Conservation (phyloP, 2,888 invertebrate species). For the Junonia oenone region DNA sequence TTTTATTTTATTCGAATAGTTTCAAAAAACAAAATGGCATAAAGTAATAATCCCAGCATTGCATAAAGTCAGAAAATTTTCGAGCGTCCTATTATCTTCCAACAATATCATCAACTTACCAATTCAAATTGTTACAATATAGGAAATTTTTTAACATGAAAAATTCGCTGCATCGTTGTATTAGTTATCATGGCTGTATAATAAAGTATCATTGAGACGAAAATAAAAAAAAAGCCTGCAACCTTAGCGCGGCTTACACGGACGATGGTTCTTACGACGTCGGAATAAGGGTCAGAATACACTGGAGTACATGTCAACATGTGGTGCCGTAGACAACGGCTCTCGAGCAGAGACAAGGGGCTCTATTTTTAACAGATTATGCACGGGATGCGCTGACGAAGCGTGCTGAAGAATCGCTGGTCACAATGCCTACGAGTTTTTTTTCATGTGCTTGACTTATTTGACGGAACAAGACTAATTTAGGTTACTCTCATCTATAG, state of each 20-base stretch:
- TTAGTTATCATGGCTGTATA: conserved; percentile 34
- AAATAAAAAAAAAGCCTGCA: conserved; percentile 34
- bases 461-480: conserved; percentile 27
- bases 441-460: conserved; percentile 32
- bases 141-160: conserved; percentile 22
- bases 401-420: conserved; percentile 33
- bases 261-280: conserved; percentile 12
- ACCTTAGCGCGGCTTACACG: conserved; percentile 15
- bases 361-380: conserved; percentile 72
- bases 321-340: conserved; percentile 41
- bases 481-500: conserved; percentile 21
- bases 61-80: too few species aligned
- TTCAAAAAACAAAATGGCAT: too few species aligned
- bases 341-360: conserved; percentile 45
- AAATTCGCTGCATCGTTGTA: conserved; percentile 29
- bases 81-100: background rate
- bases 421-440: conserved; percentile 29
- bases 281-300: conserved; percentile 20
- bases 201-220: conserved; percentile 44
- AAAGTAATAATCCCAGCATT: too few species aligned
- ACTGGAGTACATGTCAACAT: conserved; percentile 19
- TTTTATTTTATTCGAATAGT: too few species aligned
- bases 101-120: conserved; percentile 11
- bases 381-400: conserved; percentile 48
- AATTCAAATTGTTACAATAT: conserved; percentile 16